phyloP scores from a whole-genome alignment of 2,797 vertebrate genomes.

The Odontamblyopus lacepedii region DNA sequence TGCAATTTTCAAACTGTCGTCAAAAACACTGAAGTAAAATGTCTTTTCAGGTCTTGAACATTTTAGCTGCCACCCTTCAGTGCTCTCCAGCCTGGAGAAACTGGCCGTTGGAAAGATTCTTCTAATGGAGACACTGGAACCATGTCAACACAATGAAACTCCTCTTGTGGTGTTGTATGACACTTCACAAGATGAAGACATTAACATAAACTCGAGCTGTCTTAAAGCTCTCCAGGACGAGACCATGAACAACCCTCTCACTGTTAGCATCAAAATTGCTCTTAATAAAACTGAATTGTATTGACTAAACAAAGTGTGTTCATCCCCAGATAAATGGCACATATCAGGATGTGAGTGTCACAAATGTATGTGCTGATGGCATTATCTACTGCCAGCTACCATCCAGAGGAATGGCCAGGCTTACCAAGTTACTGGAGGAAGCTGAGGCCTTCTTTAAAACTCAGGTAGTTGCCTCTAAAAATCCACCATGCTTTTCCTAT shows the following conservation, averaged over 20 bases:
- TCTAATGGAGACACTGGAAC: constrained; percentile 86
- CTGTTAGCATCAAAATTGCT: constrained; percentile 68
- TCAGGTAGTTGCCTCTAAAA: constrained; percentile 73
- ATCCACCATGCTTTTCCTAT: not conserved
- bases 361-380: constrained; percentile 87
- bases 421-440: constrained; percentile 81
- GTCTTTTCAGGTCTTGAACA: constrained; percentile 81
- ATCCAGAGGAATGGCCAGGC: constrained; percentile 83
- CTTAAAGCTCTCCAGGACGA: constrained; percentile 84
- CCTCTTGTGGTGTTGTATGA: constrained; percentile 89
- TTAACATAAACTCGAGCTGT: constrained; percentile 89
- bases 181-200: constrained; percentile 89
- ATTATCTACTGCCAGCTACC: constrained; percentile 90
- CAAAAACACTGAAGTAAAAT: not conserved
- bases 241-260: constrained; percentile 83
- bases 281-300: not conserved
- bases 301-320: not conserved
- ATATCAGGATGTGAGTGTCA: constrained; percentile 84
- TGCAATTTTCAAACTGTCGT: not conserved
- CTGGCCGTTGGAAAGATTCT: constrained; percentile 86
- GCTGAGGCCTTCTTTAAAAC: constrained; percentile 82
- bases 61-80: constrained; percentile 79
- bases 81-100: constrained; percentile 82
- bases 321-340: constrained; percentile 77
- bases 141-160: constrained; percentile 60